phyloP scores from a whole-genome alignment of 2,888 invertebrate species.

The Amphipyra berbera region DNA sequence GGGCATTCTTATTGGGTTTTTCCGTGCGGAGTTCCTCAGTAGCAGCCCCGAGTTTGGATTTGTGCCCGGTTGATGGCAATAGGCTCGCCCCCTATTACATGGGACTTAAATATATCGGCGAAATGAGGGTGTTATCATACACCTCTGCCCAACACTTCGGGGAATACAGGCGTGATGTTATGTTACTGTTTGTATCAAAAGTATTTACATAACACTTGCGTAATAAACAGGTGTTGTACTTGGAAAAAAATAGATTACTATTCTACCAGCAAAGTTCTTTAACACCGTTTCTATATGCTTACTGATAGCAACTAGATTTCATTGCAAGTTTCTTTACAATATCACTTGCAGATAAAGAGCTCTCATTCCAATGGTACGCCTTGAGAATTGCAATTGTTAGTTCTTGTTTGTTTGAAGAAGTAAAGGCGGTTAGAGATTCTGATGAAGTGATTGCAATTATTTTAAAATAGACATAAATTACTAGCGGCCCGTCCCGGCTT shows the following conservation, averaged over 20 bases:
- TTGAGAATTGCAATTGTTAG: constrained; percentile 37
- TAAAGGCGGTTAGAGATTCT: neutral
- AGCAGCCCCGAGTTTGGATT: too few relatives aligned
- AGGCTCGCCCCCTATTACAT: too few relatives aligned
- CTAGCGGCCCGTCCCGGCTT: too few relatives aligned
- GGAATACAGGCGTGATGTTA: too few relatives aligned
- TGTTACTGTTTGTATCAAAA: too few relatives aligned
- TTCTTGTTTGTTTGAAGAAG: constrained; percentile 13
- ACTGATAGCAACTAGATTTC: constrained; percentile 30
- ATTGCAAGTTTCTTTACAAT: constrained; percentile 40
- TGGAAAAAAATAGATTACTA: constrained; percentile 21
- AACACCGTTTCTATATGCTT: constrained; percentile 19
- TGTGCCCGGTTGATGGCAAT: too few relatives aligned
- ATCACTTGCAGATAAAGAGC: constrained; percentile 35
- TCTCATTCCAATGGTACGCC: constrained; percentile 43
- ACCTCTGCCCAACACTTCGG: too few relatives aligned
- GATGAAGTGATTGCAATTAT: neutral
- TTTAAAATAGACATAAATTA: too few relatives aligned
- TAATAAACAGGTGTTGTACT: neutral
- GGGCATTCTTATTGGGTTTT: too few relatives aligned
- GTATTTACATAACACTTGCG: neutral
- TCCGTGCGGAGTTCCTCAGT: too few relatives aligned
- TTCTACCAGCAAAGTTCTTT: constrained; percentile 34
- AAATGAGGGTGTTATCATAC: too few relatives aligned
- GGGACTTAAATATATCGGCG: too few relatives aligned